Evolutionary conservation across 2,888 invertebrate species (phyloP), one percentile per base, ranked within the genome.

Genomic region (Aplocera efformata): DNA sequence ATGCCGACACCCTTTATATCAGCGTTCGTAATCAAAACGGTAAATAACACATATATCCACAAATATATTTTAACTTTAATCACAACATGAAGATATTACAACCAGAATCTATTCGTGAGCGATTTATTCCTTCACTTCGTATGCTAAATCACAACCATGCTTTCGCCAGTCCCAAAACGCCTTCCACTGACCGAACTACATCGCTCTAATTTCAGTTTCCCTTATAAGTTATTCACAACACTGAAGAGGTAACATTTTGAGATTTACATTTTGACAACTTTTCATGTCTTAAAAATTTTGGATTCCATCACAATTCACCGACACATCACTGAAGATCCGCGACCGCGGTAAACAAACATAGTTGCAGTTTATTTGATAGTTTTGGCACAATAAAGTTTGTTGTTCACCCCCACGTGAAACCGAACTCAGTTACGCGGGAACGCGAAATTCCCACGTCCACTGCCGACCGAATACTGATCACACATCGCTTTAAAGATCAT

Each of bases 171-270:
- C 60, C 67, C 63, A 58, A 59, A 52, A 55, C 56, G 46, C 47
- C 46, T 58, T 61, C 58, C 54, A 45, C 45, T 44, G 47, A 54
- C 53, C 38, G 43, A 50, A 59, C 73, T 78, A 76, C 76, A 78
- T 79, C 52, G 63, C 68, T 67, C 49, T 61, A 38, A 47, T 60
- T 48, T 57, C 48, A 60, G 55, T 56, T 67, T 67, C 73, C 71
- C 67, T 63, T 69, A 67, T 79, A 76, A 67, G 63, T 69, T 74
- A 79, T 79, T 86, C 86, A 86, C 86, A 88, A 88, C 88, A 86
- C 88, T 71, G 72, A 72, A 83, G 88, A 88, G 85, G 85, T 88
- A 86, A 83, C 84, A 85, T 81, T 82, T 71, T 62, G 61, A 66
- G 45, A 62, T 63, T 80, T 75, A 82, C 84, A 85, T 85, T 45